Evolutionary conservation across 2,113 vertebrate genomes (phyloP), one percentile per base, ranked within the genome.

Genomic region (Azemiops feae): DNA sequence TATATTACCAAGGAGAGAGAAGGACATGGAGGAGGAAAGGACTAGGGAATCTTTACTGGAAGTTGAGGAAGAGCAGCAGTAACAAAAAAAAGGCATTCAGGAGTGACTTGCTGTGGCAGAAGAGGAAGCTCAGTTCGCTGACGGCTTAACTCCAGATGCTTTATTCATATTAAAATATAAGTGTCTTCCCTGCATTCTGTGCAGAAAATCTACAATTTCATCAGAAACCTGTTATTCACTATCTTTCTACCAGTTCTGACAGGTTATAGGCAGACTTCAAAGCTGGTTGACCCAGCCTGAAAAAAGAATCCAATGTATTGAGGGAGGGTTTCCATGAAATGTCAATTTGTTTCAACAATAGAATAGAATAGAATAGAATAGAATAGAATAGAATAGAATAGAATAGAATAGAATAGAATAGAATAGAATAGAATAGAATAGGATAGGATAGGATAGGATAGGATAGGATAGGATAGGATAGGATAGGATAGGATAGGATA

Each of bases 1-100:
- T 98, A 97, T 97, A 97, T 97, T 98, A 97, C 97, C 96, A 97
- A 95, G 95, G 95, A 96, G 93, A 89, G 92, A 96, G 95, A 95
- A 95, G 5, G 92, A 39, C 25, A 11, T 34, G 34, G 30, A 74
- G 1, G 20, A n/a, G 10, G 54, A 81, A 94, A 92, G 91, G 95
- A 93, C 94, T 90, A 57, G 45, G 88, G 94, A 85, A 92, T 95
- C 92, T 94, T 94, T 92, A 94, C 88, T 53, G 95, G 93, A 95
- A 93, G 92, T 93, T 93, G 94, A 95, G 92, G n/a, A 94, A 95
- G 92, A 93, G 94, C 95, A 96, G 96, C 87, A 94, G 94, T 96
- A 96, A 87, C 34, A 54, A 50, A 50, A 50, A 30, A 96, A 96
- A 96, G 95, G 95, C 95, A 97, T 96, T 96, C 95, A 95, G 93